Conservation (phyloP, 2,888 invertebrate genomes). For the Habroteleia sp. region DNA sequence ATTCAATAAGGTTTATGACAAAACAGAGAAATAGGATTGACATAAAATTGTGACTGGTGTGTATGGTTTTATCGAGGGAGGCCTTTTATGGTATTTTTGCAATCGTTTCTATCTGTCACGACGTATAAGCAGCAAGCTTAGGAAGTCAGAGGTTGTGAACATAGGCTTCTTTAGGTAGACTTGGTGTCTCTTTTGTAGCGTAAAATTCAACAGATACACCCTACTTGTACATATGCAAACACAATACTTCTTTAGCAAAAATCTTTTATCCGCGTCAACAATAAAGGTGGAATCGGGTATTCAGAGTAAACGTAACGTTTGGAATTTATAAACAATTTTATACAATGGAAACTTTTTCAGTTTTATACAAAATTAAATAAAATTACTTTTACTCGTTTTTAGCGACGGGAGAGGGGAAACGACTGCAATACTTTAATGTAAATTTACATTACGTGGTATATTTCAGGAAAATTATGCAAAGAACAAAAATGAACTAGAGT, state of each 20-base stretch:
- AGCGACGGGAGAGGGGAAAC: too few species aligned
- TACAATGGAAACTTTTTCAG: too few species aligned
- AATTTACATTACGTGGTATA: too few species aligned
- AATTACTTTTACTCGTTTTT: too few species aligned
- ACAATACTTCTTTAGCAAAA: constrained; percentile 32
- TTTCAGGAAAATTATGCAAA: too few species aligned
- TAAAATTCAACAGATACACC: constrained; percentile 32
- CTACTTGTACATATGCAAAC: constrained; percentile 30
- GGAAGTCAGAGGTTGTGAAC: constrained; percentile 46
- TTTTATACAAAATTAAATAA: too few species aligned
- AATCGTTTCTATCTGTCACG: constrained; percentile 42
- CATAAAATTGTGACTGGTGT: constrained; percentile 20
- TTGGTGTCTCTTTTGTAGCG: constrained; percentile 15
- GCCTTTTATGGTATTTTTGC: constrained; percentile 34
- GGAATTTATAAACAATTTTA: too few species aligned
- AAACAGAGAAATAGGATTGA: constrained; percentile 13
- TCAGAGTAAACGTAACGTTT: too few species aligned
- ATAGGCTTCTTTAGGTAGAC: constrained; percentile 36
- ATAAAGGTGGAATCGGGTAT: constrained; percentile 13
- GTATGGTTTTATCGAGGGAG: constrained; percentile 28
- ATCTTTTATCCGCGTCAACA: constrained; percentile 11
- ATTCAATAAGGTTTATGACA: constrained; percentile 9
- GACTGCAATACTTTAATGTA: too few species aligned
- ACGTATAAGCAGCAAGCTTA: constrained; percentile 46
- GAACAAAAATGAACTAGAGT: too few species aligned